These are phyloP conservation scores for Chrysaora quinquecirrha DNA, from an alignment of 30 jellyfish, hydroid and myxozoan genomes.

Conservation along the genomic window DNA sequence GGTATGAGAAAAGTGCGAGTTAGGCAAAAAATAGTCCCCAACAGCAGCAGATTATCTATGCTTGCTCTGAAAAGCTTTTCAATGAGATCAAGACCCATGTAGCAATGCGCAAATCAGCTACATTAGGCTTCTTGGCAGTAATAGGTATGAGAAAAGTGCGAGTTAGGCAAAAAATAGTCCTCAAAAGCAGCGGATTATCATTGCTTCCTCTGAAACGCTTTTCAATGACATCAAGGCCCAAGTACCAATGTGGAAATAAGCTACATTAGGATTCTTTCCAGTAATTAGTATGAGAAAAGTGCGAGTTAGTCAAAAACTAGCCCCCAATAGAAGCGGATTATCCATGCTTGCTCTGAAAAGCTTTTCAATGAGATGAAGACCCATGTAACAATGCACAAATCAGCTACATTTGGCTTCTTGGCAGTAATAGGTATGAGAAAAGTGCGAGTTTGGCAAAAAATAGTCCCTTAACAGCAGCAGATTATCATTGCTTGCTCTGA, in stretches of 20 bases:
- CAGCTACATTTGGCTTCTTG: too few species aligned
- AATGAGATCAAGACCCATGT: neutral
- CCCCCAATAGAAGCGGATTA: neutral
- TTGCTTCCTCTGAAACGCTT: neutral
- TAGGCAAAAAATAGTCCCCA: neutral
- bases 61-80: neutral
- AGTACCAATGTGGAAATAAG: neutral
- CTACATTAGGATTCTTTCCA: neutral
- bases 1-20: neutral
- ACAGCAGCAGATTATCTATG: neutral
- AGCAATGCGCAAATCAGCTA: neutral
- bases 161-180: neutral
- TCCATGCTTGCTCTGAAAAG: neutral
- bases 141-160: neutral
- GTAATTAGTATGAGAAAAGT: neutral
- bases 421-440: too few species aligned
- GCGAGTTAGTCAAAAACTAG: neutral
- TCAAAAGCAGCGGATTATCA: neutral
- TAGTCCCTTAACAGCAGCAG: too few species aligned
- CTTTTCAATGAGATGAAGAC: neutral
- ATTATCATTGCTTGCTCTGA: too few species aligned
- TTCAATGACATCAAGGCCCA: neutral
- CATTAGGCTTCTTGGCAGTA: neutral
- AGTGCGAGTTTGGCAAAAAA: neutral
- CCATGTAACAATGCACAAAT: too few species aligned